A percentile compares a stretch with the other conserved stretches of the same genome.
Conservation (phyloP, 1,140 invertebrate species). For the Dryas iulia region DNA sequence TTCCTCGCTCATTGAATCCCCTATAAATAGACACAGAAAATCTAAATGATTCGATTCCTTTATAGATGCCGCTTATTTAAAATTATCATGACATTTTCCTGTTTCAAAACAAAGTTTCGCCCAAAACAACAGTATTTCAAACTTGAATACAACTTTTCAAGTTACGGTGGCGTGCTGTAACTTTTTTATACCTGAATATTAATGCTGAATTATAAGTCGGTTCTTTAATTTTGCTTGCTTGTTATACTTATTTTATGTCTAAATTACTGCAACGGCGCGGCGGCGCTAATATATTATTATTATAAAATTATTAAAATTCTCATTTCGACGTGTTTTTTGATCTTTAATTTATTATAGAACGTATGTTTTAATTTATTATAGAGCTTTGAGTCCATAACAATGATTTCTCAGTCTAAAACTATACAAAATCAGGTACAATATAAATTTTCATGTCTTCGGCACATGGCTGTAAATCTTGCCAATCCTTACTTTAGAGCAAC, state of each 20-base stretch:
- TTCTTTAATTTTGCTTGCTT: background rate
- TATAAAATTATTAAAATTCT: background rate
- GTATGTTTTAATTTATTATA: too few relatives aligned
- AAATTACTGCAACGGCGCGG: background rate
- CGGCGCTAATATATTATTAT: background rate
- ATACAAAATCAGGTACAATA: background rate
- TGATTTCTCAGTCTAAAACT: background rate
- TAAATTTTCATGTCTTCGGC: conserved; percentile 22
- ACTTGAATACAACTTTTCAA: conserved; percentile 24
- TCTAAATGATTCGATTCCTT: conserved; percentile 39
- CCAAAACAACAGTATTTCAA: conserved; percentile 32
- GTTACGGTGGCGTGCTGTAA: conserved; percentile 26
- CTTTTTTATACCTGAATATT: conserved; percentile 25
- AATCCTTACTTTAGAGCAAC: conserved; percentile 26
- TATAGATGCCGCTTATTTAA: conserved; percentile 23
- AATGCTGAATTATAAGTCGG: conserved; percentile 16
- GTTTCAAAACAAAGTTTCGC: conserved; percentile 22
- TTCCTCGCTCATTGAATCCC: conserved; percentile 54
- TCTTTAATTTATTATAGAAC: too few relatives aligned
- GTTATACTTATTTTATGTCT: background rate
- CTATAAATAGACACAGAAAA: conserved; percentile 54
- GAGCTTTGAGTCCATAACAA: too few relatives aligned
- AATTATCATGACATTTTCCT: conserved; percentile 28
- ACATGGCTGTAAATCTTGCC: conserved; percentile 14
- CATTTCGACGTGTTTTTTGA: too few relatives aligned